Percentiles rank a stretch among this genome's conserved stretches.
phyloP scores from a whole-genome alignment of 23 tunicate genomes.

The Trididemnum clinides region DNA sequence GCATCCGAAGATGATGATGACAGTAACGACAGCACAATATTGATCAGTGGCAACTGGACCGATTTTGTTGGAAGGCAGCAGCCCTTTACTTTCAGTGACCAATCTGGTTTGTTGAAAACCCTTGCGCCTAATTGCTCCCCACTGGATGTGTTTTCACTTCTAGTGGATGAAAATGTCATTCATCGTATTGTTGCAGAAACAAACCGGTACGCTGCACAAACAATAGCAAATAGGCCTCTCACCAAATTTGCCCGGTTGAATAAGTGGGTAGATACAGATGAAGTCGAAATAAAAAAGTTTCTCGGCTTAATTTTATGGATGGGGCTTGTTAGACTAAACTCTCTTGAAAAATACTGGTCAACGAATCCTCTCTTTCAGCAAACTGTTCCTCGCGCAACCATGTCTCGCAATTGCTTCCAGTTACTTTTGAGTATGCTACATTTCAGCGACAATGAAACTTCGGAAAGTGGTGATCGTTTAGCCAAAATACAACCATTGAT shows the following conservation, averaged over 20 bases:
- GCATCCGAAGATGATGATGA: too few relatives aligned
- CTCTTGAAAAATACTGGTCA: constrained; percentile 37
- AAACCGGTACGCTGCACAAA: constrained; percentile 23
- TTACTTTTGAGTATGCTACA: constrained; percentile 9
- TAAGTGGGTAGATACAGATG: constrained; percentile 20
- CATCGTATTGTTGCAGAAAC: too few relatives aligned
- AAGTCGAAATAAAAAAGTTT: constrained; percentile 24
- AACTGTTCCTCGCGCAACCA: not conserved
- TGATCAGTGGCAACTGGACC: too few relatives aligned
- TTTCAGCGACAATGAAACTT: constrained; percentile 22
- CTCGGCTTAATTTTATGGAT: constrained; percentile 24
- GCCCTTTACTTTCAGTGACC: too few relatives aligned
- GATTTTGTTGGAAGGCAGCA: too few relatives aligned
- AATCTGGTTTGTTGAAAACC: too few relatives aligned
- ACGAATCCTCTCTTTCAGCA: not conserved
- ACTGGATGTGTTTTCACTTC: too few relatives aligned
- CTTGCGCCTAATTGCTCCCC: too few relatives aligned
- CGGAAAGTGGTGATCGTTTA: not conserved
- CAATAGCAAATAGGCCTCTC: not conserved
- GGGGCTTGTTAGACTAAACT: constrained; percentile 20
- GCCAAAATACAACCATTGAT: constrained; percentile 27
- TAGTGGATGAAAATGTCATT: too few relatives aligned
- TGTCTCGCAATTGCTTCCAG: constrained; percentile 38
- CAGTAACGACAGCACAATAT: too few relatives aligned
- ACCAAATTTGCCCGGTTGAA: constrained; percentile 20